Evolutionary conservation across 2,797 vertebrate genomes (phyloP), one percentile per base, ranked within the genome.

Genomic region (Mus minutoides): DNA sequence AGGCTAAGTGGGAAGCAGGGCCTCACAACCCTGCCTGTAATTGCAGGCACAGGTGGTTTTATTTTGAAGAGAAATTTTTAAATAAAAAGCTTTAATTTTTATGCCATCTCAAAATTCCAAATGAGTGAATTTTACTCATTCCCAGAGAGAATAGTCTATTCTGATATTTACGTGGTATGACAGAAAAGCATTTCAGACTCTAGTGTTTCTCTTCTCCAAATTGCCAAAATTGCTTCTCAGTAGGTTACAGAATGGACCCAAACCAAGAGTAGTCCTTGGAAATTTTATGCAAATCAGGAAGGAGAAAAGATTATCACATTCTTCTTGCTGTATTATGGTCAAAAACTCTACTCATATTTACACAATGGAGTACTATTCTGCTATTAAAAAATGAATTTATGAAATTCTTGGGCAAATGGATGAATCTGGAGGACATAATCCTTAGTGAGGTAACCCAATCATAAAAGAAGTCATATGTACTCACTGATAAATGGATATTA

Each of bases 41-140:
- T 52, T 90, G 21, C 6, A n/a, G 22, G 43, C 69, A 76, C 87
- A 95, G 76, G 60, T 93, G 43, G 80, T 95, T 95, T 80, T 80
- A 11, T 94, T 95, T 96, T 77, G 71, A 95, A 94, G 64, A 88
- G 37, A 52, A 95, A 89, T 67, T 46, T 90, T 79, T 79, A 60
- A 49, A 46, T 77, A 91, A 71, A 96, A 96, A 31, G 34, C 49
- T 62, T 91, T 96, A 54, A 92, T 95, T 88, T 31, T 88, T 92
- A 80, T 88, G 56, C 71, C 71, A 91, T 37, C 12, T 29, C 64
- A 84, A 26, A 92, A 69, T 60, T 29, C 54, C 60, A 92, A 85
- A 80, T 60, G 58, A 92, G 94, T 46, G n/a, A 29, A 60, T 71
- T 78, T 64, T 43, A 12, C 40, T 58, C 88, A 56, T 9, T 76